A percentile compares a stretch with the other conserved stretches of the same genome.
phyloP scores from a whole-genome alignment of 2,888 invertebrate species.

The Frankliniella intonsa region DNA sequence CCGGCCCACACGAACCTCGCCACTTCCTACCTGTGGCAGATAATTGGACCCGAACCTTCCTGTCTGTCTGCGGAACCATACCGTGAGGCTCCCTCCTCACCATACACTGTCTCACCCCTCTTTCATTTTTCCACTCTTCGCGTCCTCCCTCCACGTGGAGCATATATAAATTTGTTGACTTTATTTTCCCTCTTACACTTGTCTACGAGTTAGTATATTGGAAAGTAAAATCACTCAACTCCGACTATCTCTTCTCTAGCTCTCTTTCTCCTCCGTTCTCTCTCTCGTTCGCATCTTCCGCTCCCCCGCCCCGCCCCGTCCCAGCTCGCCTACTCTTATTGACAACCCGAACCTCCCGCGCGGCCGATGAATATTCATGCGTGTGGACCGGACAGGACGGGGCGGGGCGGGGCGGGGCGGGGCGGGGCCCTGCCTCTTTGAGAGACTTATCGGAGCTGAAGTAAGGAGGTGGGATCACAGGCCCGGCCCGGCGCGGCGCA shows the following conservation, averaged over 20 bases:
- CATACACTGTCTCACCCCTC: too few species aligned
- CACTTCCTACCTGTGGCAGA: too few species aligned
- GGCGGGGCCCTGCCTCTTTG: neutral
- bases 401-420: neutral
- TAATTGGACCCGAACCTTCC: too few species aligned
- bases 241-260: neutral
- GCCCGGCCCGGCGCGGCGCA: too few species aligned
- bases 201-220: neutral
- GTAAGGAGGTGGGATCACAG: too few species aligned
- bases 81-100: neutral
- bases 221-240: neutral
- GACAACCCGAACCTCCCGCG: neutral
- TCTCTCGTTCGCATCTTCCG: neutral
- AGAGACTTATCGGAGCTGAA: too few species aligned
- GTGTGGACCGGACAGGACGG: neutral
- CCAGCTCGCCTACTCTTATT: too few species aligned
- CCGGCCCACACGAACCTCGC: too few species aligned
- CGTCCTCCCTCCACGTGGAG: too few species aligned
- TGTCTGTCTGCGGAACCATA: neutral
- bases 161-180: neutral
- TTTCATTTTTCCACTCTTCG: too few species aligned
- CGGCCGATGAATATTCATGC: neutral
- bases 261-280: neutral
- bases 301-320: too few species aligned
- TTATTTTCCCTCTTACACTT: neutral